Evolutionary conservation across 2,113 vertebrate genomes (phyloP).

Genomic region (Crotalus viridis): DNA sequence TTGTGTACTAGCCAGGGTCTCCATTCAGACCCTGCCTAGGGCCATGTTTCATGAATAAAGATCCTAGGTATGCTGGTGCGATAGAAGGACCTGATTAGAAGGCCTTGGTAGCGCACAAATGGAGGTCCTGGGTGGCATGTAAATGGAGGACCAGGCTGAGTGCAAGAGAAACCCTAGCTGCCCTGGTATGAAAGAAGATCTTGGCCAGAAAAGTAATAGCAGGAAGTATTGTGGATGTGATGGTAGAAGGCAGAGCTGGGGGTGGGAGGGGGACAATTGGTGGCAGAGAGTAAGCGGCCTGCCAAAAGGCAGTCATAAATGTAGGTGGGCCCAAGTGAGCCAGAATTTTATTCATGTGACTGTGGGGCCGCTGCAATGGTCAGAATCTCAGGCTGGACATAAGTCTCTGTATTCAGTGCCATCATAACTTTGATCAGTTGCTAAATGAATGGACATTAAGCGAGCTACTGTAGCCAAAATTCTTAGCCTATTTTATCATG

Average conservation of each 20-base stretch:
- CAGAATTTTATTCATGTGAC: not conserved
- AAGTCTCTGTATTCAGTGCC: not conserved
- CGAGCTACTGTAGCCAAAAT: not conserved
- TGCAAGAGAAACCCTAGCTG: not conserved
- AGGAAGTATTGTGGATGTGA: not conserved
- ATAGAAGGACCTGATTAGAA: not conserved
- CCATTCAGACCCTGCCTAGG: too few relatives aligned
- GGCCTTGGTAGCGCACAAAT: too few relatives aligned
- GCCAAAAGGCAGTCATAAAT: not conserved
- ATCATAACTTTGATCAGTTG: not conserved
- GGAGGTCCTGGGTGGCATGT: too few relatives aligned
- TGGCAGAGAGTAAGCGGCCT: not conserved
- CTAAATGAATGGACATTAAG: not conserved
- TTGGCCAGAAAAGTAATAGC: not conserved
- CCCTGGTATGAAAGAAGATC: not conserved
- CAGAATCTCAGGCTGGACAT: not conserved
- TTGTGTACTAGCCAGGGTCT: too few relatives aligned
- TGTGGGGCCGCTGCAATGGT: not conserved
- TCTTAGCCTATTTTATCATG: not conserved
- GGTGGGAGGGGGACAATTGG: not conserved
- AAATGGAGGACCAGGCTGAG: not conserved
- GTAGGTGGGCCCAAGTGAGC: not conserved
- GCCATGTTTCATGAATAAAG: too few relatives aligned
- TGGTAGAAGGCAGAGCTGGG: not conserved
- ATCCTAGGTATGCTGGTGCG: too few relatives aligned